Percentiles rank a stretch among this genome's conserved stretches.
Conservation (phyloP, 2,888 invertebrate genomes). For the Lepidochitona cinerea region DNA sequence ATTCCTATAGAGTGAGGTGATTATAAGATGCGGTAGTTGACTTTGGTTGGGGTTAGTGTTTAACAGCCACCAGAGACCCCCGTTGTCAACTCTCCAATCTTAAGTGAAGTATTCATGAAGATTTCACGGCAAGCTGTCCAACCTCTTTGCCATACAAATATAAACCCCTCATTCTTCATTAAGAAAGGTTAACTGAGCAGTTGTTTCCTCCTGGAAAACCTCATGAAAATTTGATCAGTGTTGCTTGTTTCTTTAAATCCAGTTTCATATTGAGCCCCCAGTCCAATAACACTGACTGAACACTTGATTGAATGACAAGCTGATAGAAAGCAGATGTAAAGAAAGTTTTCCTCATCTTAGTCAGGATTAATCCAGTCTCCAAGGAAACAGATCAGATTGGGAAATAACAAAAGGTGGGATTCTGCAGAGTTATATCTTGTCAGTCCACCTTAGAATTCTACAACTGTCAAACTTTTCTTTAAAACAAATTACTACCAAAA, state of each 20-base stretch:
- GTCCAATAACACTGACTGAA: background rate
- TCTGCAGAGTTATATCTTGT: too few species aligned
- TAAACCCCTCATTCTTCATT: background rate
- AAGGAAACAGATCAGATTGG: too few species aligned
- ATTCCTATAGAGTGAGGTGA: too few species aligned
- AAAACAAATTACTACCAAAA: too few species aligned
- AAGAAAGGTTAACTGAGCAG: background rate
- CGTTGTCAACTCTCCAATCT: background rate
- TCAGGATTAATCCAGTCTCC: too few species aligned
- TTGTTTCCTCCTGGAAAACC: background rate
- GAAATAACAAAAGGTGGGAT: too few species aligned
- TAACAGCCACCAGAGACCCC: too few species aligned
- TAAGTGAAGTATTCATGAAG: background rate
- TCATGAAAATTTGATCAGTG: conserved; percentile 4
- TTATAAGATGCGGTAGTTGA: too few species aligned
- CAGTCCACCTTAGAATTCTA: too few species aligned
- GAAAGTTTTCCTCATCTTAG: too few species aligned
- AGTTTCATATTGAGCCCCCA: background rate
- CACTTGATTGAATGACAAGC: background rate
- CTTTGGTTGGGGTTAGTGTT: too few species aligned
- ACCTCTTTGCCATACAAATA: background rate
- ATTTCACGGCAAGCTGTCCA: background rate
- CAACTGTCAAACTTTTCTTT: too few species aligned
- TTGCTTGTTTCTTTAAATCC: background rate
- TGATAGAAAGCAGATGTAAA: background rate